Percentiles rank a stretch among this genome's conserved stretches.
Conservation (phyloP, 1,140 invertebrate genomes). For the Ladona fulva region DNA sequence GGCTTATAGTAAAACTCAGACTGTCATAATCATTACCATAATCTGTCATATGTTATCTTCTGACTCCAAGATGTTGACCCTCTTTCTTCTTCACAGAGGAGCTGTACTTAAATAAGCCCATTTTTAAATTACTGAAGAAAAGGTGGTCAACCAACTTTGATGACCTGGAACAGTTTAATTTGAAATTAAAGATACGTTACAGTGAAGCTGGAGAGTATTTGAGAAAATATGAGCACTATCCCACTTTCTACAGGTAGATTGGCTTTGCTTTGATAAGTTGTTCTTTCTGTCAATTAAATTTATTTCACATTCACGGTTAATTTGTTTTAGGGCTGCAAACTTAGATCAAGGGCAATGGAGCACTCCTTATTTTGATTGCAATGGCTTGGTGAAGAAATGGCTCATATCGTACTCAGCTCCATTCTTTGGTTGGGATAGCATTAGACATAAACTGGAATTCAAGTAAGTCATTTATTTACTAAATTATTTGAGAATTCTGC, state of each 20-base stretch:
- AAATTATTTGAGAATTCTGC: no score
- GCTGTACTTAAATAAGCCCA: slow-evolving; percentile 72
- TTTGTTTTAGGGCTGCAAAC: slow-evolving; percentile 58
- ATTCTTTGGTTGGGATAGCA: slow-evolving; percentile 94
- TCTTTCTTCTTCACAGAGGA: slow-evolving; percentile 45
- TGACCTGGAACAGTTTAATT: slow-evolving; percentile 79
- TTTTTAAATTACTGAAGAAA: slow-evolving; percentile 81
- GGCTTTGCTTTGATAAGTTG: slow-evolving; percentile 13
- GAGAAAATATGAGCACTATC: slow-evolving; percentile 83
- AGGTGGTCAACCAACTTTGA: slow-evolving; percentile 92
- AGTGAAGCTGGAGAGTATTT: slow-evolving; percentile 74
- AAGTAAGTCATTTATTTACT: slow-evolving; percentile 66
- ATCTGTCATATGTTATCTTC: slow-evolving; percentile 12
- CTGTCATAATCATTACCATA: no score
- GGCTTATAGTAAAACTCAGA: no score
- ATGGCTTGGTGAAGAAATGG: slow-evolving; percentile 84
- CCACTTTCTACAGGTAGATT: slow-evolving; percentile 65
- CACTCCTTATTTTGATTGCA: slow-evolving; percentile 87
- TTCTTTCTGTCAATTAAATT: slow-evolving; percentile 16
- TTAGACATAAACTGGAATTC: slow-evolving; percentile 85
- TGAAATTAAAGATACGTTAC: slow-evolving; percentile 86
- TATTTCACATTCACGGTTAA: slow-evolving; percentile 9
- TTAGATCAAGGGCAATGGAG: slow-evolving; percentile 88
- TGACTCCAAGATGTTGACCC: slow-evolving; percentile 20
- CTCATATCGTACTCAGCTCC: slow-evolving; percentile 88